Conservation (phyloP, 2,888 invertebrate species). For the Acronicta alni region DNA sequence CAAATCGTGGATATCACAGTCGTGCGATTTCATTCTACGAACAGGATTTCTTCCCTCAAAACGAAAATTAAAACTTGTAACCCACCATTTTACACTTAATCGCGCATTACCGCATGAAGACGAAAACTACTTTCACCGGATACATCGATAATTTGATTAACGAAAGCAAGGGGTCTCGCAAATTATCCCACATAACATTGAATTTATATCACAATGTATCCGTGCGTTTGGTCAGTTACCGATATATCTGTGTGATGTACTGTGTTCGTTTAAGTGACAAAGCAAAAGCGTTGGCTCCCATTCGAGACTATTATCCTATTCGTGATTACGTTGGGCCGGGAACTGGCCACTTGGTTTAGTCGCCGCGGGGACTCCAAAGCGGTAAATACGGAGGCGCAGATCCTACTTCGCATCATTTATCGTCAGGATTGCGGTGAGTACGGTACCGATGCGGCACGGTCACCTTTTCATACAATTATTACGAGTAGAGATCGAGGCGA, state of each 20-base stretch:
- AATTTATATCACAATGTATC: slow-evolving; percentile 77
- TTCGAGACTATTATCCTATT: slow-evolving; percentile 86
- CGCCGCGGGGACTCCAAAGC: slow-evolving; percentile 86
- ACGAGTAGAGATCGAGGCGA: slow-evolving; percentile 39
- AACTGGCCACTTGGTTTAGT: slow-evolving; percentile 84
- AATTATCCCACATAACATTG: slow-evolving; percentile 74
- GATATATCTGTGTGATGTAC: slow-evolving; percentile 80
- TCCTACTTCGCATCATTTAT: slow-evolving; percentile 86
- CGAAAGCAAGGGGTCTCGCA: slow-evolving; percentile 71
- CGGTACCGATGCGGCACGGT: slow-evolving; percentile 52
- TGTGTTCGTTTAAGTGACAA: slow-evolving; percentile 86
- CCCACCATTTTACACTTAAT: slow-evolving; percentile 63
- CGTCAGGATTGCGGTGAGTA: slow-evolving; percentile 88
- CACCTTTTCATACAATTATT: slow-evolving; percentile 54
- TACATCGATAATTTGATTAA: slow-evolving; percentile 84
- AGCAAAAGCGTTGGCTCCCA: slow-evolving; percentile 83
- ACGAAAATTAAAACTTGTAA: slow-evolving; percentile 59
- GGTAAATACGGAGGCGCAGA: slow-evolving; percentile 88
- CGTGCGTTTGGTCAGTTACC: slow-evolving; percentile 78
- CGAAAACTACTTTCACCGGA: slow-evolving; percentile 81
- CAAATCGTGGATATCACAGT: slow-evolving; percentile 76
- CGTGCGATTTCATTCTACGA: slow-evolving; percentile 73
- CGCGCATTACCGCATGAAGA: slow-evolving; percentile 61
- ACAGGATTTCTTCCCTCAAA: slow-evolving; percentile 62
- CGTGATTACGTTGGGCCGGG: slow-evolving; percentile 85